Percentiles rank a stretch among this genome's conserved stretches.
Evolutionary conservation across 2,797 vertebrate genomes (phyloP).

Genomic region (Pelobates cultripes): DNA sequence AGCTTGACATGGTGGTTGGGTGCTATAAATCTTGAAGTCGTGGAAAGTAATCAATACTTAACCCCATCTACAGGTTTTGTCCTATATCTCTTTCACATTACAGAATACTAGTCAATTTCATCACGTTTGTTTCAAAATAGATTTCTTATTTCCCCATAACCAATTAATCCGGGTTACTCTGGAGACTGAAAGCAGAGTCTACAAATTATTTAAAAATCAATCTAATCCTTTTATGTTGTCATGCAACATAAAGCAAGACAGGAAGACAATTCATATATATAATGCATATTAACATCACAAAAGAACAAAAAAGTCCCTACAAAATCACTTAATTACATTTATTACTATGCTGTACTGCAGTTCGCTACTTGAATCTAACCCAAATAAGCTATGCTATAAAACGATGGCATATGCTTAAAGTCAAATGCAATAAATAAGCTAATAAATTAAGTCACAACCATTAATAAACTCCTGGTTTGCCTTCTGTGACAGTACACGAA

Average conservation of each 20-base stretch:
- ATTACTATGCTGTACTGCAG: constrained; percentile 6
- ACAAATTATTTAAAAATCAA: constrained; percentile 31
- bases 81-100: no score
- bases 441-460: constrained; percentile 31
- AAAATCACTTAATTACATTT: constrained; percentile 42
- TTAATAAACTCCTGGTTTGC: constrained; percentile 9
- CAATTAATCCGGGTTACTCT: constrained; percentile 2
- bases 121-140: no score
- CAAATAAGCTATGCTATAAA: constrained; percentile 16
- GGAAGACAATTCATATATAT: constrained; percentile 39
- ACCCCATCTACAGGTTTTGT: no score
- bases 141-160: no score
- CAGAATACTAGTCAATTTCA: no score
- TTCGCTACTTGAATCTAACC: not conserved
- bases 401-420: constrained; percentile 42
- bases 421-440: constrained; percentile 38
- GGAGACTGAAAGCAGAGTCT: constrained; percentile 15
- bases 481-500: constrained; percentile 26
- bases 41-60: no score
- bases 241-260: constrained; percentile 33
- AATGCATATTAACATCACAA: constrained; percentile 40
- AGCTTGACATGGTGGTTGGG: no score
- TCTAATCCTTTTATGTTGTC: constrained; percentile 25
- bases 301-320: constrained; percentile 17
- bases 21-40: no score